These are phyloP conservation scores for Merluccius polli DNA, from an alignment of 2,797 vertebrate genomes.

Conservation along the genomic window DNA sequence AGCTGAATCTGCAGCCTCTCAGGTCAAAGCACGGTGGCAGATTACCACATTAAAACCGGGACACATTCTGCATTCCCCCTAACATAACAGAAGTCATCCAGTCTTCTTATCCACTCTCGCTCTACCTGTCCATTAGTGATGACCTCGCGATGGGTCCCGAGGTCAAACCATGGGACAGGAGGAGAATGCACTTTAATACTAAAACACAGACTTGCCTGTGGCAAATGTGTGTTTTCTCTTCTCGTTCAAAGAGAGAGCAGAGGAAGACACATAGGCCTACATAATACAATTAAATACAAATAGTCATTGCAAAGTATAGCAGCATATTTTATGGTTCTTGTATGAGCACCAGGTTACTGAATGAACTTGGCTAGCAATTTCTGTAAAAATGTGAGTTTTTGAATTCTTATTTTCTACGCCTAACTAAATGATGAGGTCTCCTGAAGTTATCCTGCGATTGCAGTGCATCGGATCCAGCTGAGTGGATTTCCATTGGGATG, in stretches of 20 bases:
- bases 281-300: not conserved
- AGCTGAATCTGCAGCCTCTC: not conserved
- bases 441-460: not conserved
- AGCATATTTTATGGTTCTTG: not conserved
- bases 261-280: too few species aligned
- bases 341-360: not conserved
- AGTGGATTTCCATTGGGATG: too few species aligned
- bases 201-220: conserved; percentile 10
- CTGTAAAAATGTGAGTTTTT: not conserved
- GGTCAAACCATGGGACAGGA: conserved; percentile 9
- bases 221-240: not conserved
- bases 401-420: not conserved
- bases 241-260: too few species aligned
- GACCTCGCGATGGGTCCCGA: conserved; percentile 30
- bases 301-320: not conserved
- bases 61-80: not conserved
- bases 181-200: conserved; percentile 33
- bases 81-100: not conserved
- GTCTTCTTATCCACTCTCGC: not conserved
- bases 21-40: conserved; percentile 8
- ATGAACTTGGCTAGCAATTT: not conserved
- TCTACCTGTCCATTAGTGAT: conserved; percentile 38
- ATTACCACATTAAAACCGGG: not conserved
- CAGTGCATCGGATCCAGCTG: not conserved
- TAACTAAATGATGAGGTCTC: too few species aligned